phyloP scores from a whole-genome alignment of 2,888 invertebrate species.

The Suillia variegata region DNA sequence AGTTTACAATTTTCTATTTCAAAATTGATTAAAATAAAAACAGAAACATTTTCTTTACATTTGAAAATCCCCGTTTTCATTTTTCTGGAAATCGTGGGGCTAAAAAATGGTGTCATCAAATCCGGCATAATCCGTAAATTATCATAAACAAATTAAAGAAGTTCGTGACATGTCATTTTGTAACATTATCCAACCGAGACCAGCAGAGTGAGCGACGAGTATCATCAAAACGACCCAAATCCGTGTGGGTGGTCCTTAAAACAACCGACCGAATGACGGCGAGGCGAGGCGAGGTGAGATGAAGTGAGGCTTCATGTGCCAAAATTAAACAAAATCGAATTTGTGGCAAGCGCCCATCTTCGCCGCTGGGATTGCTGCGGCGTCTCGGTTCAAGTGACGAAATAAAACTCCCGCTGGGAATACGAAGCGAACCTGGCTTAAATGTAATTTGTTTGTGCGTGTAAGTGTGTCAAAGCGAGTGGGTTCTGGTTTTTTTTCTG shows the following conservation, averaged over 20 bases:
- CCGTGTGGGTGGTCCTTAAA: background rate
- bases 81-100: no score
- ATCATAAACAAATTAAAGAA: constrained; percentile 58
- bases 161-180: constrained; percentile 49
- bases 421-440: constrained; percentile 10
- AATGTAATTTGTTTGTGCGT: constrained; percentile 26
- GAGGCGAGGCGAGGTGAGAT: no score
- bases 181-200: background rate
- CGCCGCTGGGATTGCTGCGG: constrained; percentile 4
- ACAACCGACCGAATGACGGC: background rate
- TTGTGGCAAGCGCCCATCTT: constrained; percentile 45
- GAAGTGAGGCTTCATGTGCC: constrained; percentile 24
- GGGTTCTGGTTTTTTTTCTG: no score
- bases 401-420: constrained; percentile 45
- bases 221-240: background rate
- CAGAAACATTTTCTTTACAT: no score
- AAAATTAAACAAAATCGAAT: constrained; percentile 14
- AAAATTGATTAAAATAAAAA: no score
- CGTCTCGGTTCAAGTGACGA: constrained; percentile 41
- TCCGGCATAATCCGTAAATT: constrained; percentile 44
- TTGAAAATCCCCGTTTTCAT: background rate
- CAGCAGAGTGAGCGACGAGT: background rate
- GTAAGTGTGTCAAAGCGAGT: constrained; percentile 7
- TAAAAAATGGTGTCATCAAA: background rate
- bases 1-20: no score